These are phyloP conservation scores for Hemiscyllium ocellatum DNA, from an alignment of 2,113 vertebrate genomes.

Conservation along the genomic window DNA sequence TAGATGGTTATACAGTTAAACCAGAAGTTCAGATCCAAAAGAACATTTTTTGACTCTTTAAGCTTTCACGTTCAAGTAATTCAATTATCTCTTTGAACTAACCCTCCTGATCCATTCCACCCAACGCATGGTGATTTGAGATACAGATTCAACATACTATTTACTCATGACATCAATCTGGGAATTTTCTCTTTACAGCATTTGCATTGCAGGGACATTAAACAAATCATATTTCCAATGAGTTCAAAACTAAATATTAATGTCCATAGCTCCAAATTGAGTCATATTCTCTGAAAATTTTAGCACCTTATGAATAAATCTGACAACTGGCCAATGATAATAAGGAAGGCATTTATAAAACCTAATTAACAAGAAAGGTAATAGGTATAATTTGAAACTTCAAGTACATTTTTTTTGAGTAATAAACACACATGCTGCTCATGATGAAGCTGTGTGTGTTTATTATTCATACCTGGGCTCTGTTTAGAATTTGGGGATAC, in stretches of 20 bases:
- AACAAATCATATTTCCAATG: slow-evolving; percentile 52
- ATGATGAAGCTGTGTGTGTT: slow-evolving; percentile 7
- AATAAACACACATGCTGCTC: neutral
- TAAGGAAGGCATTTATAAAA: neutral
- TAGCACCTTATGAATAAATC: slow-evolving; percentile 50
- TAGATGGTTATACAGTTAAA: slow-evolving; percentile 53
- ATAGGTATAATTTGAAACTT: slow-evolving; percentile 1
- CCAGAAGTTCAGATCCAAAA: slow-evolving; percentile 49
- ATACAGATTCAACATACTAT: slow-evolving; percentile 35
- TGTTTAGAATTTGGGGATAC: neutral
- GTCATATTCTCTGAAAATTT: slow-evolving; percentile 44
- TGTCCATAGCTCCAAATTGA: slow-evolving; percentile 50
- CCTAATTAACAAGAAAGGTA: neutral
- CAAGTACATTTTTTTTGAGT: neutral
- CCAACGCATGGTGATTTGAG: slow-evolving; percentile 37
- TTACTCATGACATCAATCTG: slow-evolving; percentile 39
- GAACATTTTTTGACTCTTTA: slow-evolving; percentile 45
- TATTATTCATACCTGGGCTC: slow-evolving; percentile 23
- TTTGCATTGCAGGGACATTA: slow-evolving; percentile 44
- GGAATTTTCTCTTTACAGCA: slow-evolving; percentile 37
- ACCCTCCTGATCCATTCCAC: slow-evolving; percentile 39
- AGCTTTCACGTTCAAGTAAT: slow-evolving; percentile 39
- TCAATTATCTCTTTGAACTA: slow-evolving; percentile 31
- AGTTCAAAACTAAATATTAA: slow-evolving; percentile 50
- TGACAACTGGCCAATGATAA: slow-evolving; percentile 1